phyloP scores from a whole-genome alignment of 1,140 invertebrate species.

The Drosophila mojavensis region DNA sequence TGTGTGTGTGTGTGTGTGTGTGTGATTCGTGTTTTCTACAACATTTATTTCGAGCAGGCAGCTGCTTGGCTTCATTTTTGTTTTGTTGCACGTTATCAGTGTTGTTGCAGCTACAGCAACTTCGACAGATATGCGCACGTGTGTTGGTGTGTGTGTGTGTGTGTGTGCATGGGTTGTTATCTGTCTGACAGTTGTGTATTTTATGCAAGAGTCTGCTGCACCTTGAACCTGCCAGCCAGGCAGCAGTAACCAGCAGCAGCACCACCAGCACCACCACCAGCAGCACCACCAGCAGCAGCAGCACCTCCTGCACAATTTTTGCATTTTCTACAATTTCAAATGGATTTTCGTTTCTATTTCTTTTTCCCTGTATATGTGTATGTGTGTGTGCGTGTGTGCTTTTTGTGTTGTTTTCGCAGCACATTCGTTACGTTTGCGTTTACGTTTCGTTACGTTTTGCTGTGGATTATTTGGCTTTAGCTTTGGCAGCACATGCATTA shows the following conservation, averaged over 20 bases:
- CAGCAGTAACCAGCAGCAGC: slow-evolving; percentile 11
- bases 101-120: slow-evolving; percentile 65
- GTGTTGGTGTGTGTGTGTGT: neutral
- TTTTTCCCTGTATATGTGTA: neutral
- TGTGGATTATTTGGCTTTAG: slow-evolving; percentile 65
- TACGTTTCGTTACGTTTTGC: slow-evolving; percentile 49
- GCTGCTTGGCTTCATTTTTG: slow-evolving; percentile 58
- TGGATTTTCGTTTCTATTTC: slow-evolving; percentile 53
- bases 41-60: slow-evolving; percentile 73
- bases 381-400: too few species aligned
- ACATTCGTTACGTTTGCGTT: slow-evolving; percentile 43
- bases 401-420: neutral
- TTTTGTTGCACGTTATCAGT: slow-evolving; percentile 49
- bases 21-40: slow-evolving; percentile 60
- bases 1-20: slow-evolving; percentile 33
- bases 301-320: slow-evolving; percentile 40
- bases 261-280: slow-evolving; percentile 5
- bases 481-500: slow-evolving; percentile 52
- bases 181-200: slow-evolving; percentile 51
- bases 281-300: slow-evolving; percentile 7
- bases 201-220: slow-evolving; percentile 52
- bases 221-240: slow-evolving; percentile 31
- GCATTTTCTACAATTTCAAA: slow-evolving; percentile 64
- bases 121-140: slow-evolving; percentile 57
- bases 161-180: slow-evolving; percentile 42